Percentiles rank a stretch among this genome's conserved stretches.
Conservation (phyloP, 2,113 vertebrate species). For the Salminus brasiliensis region DNA sequence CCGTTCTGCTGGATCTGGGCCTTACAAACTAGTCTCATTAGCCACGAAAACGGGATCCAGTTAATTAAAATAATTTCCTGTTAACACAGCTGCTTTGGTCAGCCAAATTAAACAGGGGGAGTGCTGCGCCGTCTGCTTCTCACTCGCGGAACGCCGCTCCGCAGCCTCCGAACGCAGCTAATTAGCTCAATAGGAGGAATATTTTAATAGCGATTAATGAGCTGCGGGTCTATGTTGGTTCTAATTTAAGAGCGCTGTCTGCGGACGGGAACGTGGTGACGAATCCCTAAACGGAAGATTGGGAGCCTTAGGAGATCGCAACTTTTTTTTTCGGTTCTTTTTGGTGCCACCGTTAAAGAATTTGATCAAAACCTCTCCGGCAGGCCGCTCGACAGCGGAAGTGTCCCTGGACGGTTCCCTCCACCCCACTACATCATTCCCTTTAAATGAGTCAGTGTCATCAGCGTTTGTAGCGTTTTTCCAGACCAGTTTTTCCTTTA, state of each 20-base stretch:
- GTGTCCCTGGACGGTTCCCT: constrained; percentile 1
- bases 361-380: constrained; percentile 24
- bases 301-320: constrained; percentile 20
- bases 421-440: neutral
- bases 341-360: neutral
- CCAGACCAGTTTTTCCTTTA: neutral
- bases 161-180: constrained; percentile 41
- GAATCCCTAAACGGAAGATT: constrained; percentile 22
- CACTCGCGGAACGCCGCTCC: constrained; percentile 19
- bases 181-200: constrained; percentile 62
- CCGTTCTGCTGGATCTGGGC: constrained; percentile 26
- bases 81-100: constrained; percentile 70
- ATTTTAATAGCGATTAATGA: constrained; percentile 63
- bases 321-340: neutral
- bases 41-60: constrained; percentile 59
- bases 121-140: constrained; percentile 51
- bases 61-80: constrained; percentile 75
- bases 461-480: neutral
- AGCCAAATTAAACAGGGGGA: constrained; percentile 70
- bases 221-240: constrained; percentile 33
- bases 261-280: constrained; percentile 23
- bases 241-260: constrained; percentile 43
- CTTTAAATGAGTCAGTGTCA: neutral
- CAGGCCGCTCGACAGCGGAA: neutral
- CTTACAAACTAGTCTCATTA: constrained; percentile 72